Evolutionary conservation across 1,140 invertebrate genomes (phyloP).

Genomic region (Cydia amplana): DNA sequence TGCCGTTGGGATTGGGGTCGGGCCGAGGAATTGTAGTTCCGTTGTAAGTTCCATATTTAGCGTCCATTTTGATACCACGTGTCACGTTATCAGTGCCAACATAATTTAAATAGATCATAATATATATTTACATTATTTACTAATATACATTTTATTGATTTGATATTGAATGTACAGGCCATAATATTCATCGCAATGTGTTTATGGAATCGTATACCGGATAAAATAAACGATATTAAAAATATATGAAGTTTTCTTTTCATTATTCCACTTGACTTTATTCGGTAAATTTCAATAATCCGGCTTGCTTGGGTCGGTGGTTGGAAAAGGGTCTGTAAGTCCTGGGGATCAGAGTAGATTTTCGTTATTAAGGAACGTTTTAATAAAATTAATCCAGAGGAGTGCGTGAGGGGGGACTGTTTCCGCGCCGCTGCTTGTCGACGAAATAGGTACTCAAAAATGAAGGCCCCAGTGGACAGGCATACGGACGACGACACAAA

Average conservation of each 20-base stretch:
- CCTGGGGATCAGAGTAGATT: conserved; percentile 26
- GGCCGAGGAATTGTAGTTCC: neutral
- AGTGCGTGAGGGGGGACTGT: conserved; percentile 39
- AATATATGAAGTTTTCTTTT: conserved; percentile 46
- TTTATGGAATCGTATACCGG: conserved; percentile 68
- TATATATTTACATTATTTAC: conserved; percentile 74
- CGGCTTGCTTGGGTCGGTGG: neutral
- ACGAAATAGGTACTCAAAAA: neutral
- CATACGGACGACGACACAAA: neutral
- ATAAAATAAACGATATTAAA: conserved; percentile 64
- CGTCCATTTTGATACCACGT: conserved; percentile 57
- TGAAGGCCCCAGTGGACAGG: neutral
- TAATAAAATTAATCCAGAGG: conserved; percentile 52
- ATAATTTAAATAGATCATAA: conserved; percentile 62
- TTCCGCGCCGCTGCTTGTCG: neutral
- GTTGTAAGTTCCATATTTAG: conserved; percentile 37
- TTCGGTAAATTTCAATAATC: conserved; percentile 35
- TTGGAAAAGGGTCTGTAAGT: neutral
- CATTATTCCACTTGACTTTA: conserved; percentile 33
- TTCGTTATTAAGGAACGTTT: conserved; percentile 35
- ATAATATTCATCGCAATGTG: conserved; percentile 69
- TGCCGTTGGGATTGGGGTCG: neutral
- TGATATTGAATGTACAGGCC: conserved; percentile 71
- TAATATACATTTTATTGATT: conserved; percentile 64
- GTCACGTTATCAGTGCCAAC: conserved; percentile 63